These are phyloP conservation scores for Muscina levida DNA, from an alignment of 2,888 invertebrate genomes.

Conservation along the genomic window DNA sequence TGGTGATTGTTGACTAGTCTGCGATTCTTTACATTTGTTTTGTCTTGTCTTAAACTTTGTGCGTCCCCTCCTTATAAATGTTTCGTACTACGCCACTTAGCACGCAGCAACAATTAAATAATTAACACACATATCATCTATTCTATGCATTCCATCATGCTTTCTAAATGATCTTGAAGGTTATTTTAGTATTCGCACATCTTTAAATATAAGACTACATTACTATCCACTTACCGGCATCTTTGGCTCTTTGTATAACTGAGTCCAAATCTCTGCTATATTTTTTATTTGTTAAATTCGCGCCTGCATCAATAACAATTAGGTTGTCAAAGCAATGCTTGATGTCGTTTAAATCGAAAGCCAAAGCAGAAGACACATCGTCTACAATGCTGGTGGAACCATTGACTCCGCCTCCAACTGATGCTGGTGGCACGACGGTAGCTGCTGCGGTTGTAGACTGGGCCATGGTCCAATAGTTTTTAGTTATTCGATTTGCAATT, in stretches of 20 bases:
- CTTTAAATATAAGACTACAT: not conserved
- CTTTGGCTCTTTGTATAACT: conserved; percentile 94
- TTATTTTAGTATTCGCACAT: not conserved
- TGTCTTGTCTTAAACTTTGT: too few species aligned
- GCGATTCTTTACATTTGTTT: too few species aligned
- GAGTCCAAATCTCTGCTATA: conserved; percentile 95
- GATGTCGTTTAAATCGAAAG: conserved; percentile 80
- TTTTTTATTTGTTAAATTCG: conserved; percentile 96
- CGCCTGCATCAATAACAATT: conserved; percentile 94
- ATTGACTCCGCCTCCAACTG: not conserved
- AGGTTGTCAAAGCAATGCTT: conserved; percentile 94
- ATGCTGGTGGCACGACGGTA: conserved; percentile 43
- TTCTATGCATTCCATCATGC: conserved; percentile 1
- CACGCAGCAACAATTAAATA: conserved; percentile 17
- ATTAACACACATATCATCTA: not conserved
- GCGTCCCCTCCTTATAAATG: not conserved
- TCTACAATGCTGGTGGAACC: conserved; percentile 57
- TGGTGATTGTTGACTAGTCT: too few species aligned
- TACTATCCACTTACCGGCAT: conserved; percentile 86
- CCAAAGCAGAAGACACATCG: conserved; percentile 58
- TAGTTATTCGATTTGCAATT: conserved; percentile 49
- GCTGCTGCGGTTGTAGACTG: conserved; percentile 38
- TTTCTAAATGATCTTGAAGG: conserved; percentile 13
- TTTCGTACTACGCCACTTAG: conserved; percentile 6
- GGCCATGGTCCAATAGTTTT: conserved; percentile 56